These are phyloP conservation scores for Drosophila lini DNA, from an alignment of 1,140 invertebrate species.

Conservation along the genomic window DNA sequence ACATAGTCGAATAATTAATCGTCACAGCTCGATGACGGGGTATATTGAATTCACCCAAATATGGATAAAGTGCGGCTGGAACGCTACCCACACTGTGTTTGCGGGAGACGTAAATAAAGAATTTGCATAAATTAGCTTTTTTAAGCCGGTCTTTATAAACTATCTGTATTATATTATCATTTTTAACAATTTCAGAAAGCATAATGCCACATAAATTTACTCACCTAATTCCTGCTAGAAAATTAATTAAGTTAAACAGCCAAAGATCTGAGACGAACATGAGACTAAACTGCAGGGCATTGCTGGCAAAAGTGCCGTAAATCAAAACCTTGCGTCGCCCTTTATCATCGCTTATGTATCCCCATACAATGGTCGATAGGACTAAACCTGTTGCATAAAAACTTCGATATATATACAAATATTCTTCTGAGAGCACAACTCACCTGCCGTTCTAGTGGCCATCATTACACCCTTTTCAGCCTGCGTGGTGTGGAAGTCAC, in stretches of 20 bases:
- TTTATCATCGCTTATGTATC: constrained; percentile 85
- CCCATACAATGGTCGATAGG: constrained; percentile 85
- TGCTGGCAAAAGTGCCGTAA: constrained; percentile 75
- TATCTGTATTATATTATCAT: background rate
- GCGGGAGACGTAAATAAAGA: background rate
- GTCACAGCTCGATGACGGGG: constrained; percentile 81
- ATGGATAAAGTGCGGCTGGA: constrained; percentile 86
- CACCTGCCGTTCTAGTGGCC: constrained; percentile 58
- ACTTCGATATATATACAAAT: background rate
- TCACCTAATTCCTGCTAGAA: constrained; percentile 87
- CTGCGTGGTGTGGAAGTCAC: constrained; percentile 84
- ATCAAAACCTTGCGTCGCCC: constrained; percentile 85
- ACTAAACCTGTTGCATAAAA: constrained; percentile 56
- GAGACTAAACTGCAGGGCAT: constrained; percentile 79
- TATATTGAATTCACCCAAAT: constrained; percentile 86
- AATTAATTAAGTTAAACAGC: constrained; percentile 85
- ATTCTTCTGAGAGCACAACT: constrained; percentile 14
- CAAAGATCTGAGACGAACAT: constrained; percentile 86
- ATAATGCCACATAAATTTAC: constrained; percentile 27
- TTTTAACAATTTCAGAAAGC: background rate
- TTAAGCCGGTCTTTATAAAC: background rate
- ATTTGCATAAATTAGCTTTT: background rate
- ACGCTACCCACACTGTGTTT: constrained; percentile 85
- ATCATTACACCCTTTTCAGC: constrained; percentile 77
- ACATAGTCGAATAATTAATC: constrained; percentile 80